These are phyloP conservation scores for Eufriesea mexicana DNA, from an alignment of 1,140 invertebrate species.

Conservation along the genomic window DNA sequence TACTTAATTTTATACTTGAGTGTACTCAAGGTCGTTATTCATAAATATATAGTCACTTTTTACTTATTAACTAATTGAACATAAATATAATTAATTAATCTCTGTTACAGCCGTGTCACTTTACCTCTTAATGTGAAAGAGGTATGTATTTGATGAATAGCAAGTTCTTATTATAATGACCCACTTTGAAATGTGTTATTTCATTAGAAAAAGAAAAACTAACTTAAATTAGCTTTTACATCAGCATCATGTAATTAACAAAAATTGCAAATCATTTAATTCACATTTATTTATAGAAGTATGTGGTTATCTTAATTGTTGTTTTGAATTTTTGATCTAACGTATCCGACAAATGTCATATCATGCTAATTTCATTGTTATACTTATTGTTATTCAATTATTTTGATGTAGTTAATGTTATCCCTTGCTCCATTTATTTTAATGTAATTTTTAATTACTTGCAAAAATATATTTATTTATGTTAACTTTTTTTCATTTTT, in stretches of 20 bases:
- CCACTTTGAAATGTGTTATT: conserved; percentile 31
- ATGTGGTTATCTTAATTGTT: not conserved
- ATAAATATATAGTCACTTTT: conserved; percentile 12
- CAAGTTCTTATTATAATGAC: conserved; percentile 43
- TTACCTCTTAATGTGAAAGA: conserved; percentile 90
- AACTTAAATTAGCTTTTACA: conserved; percentile 20
- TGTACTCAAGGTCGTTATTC: conserved; percentile 58
- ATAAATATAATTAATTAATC: conserved; percentile 60
- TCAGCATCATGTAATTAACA: conserved; percentile 40
- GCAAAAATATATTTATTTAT: not conserved
- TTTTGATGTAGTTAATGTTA: not conserved
- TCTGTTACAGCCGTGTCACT: conserved; percentile 87
- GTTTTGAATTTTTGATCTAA: not conserved
- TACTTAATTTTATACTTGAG: conserved; percentile 23
- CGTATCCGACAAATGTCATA: not conserved
- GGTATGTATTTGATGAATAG: conserved; percentile 80
- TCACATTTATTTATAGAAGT: conserved; percentile 30
- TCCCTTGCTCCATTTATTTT: not conserved
- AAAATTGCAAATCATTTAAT: conserved; percentile 72
- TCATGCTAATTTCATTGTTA: conserved; percentile 18
- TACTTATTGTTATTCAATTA: not conserved
- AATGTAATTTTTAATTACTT: not conserved
- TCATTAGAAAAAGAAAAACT: conserved; percentile 38
- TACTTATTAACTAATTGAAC: conserved; percentile 13
- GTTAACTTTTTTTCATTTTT: not conserved